phyloP scores from a whole-genome alignment of 2,888 invertebrate genomes.

The Antitype chi region DNA sequence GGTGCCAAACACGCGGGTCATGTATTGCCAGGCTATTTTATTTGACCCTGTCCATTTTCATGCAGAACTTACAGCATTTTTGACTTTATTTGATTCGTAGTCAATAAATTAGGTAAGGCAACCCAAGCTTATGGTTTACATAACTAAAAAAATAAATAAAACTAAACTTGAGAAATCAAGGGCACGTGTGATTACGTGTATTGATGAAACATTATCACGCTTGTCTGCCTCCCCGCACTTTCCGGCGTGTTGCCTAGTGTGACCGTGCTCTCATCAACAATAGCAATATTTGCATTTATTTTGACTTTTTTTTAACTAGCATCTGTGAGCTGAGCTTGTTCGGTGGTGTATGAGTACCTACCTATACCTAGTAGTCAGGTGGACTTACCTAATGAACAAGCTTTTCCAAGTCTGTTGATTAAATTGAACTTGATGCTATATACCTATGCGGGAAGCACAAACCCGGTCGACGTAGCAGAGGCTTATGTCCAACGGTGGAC shows the following conservation, averaged over 20 bases:
- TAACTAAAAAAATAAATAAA: no score
- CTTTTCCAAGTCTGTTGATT: background rate
- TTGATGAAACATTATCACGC: slow-evolving; percentile 12
- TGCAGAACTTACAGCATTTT: no score
- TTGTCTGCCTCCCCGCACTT: slow-evolving; percentile 15
- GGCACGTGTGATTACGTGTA: slow-evolving; percentile 11
- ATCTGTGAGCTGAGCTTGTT: background rate
- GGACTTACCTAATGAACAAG: background rate
- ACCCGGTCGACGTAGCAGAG: no score
- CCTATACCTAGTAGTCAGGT: background rate
- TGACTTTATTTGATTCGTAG: no score
- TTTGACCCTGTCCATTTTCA: no score
- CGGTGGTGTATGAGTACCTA: background rate
- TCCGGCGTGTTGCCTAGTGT: background rate
- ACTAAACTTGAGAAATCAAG: slow-evolving; percentile 17
- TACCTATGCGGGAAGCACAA: no score
- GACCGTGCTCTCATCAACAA: background rate
- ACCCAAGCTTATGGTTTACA: no score
- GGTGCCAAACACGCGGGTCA: no score
- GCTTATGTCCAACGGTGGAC: accelerated
- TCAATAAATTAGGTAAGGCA: no score
- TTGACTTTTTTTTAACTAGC: background rate
- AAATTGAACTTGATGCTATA: background rate
- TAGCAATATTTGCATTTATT: no score
- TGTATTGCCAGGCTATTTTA: no score